Evolutionary conservation across 2,113 vertebrate species (phyloP).

Genomic region (Phylloscopus trochiloides): DNA sequence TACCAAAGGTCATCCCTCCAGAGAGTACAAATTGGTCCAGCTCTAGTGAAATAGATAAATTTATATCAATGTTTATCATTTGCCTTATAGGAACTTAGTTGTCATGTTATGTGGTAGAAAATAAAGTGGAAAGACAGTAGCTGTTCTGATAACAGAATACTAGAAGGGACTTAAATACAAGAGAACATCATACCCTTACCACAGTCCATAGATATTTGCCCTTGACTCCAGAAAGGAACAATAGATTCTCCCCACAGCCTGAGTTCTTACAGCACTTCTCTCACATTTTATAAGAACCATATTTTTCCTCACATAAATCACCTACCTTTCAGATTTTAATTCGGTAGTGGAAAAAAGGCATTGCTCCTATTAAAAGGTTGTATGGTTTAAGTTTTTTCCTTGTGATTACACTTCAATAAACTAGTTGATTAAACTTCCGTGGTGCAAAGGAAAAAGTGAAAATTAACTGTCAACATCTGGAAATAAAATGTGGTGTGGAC

Average conservation of each 20-base stretch:
- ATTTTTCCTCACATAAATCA: neutral
- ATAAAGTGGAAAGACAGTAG: neutral
- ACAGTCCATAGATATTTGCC: neutral
- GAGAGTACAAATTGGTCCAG: neutral
- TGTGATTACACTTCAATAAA: neutral
- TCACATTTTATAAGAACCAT: neutral
- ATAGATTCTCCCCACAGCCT: rapidly evolving
- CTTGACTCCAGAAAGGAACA: neutral
- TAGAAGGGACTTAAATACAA: neutral
- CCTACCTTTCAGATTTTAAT: neutral
- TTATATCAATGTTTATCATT: neutral
- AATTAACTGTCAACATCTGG: neutral
- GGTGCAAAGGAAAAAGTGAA: neutral
- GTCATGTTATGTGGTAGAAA: neutral
- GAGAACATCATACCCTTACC: neutral
- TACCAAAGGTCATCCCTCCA: neutral
- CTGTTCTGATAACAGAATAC: neutral
- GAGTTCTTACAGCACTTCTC: neutral
- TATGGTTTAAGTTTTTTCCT: neutral
- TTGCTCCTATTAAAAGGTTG: neutral
- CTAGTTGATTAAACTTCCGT: neutral
- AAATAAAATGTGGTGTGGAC: neutral
- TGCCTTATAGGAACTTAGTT: neutral
- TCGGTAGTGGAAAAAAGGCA: neutral
- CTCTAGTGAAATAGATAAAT: neutral